Base-by-base conservation (phyloP, 2,113 vertebrate species). In the Lagopus muta region DNA sequence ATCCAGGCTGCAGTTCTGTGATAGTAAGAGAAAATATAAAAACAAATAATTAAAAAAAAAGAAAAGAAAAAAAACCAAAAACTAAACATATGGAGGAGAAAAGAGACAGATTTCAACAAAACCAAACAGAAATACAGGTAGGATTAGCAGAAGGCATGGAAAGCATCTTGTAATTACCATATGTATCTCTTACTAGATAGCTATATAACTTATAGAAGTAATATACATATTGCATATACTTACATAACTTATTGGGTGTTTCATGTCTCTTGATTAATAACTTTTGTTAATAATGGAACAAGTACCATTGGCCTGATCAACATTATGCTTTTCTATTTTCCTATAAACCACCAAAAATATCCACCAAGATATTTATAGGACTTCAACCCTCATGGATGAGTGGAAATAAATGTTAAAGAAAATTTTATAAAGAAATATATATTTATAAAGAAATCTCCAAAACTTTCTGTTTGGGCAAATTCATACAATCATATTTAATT, bases 251-350 rank as follows among this genome's bases (percentile, higher is more conserved):
- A 38, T 1, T 48, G 5, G 1, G 5, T 69, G 1, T 36, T 69
- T 67, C 2, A 2, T 9, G 19, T 64, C 14, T 61, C 73, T 15
- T 36, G 12, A 45, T 75, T 55, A 64, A 12, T 42, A 62, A 50
- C 0, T 17, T 85, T 43, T 52, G 10, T 43, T 61, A 30, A 84
- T 73, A 93, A 76, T 54, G 4, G 1, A 24, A 57, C 20, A 61
- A 65, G 11, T 64, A 6, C 2, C 17, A 52, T 43, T 79, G 14
- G 2, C 8, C 22, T 47, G 20, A 72, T 71, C 14, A 69, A 57
- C 0, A 0, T 25, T 1, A 7, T 60, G 8, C 45, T 38, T 70
- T 13, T n/a, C 22, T 55, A 28, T 87, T 73, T 60, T 7, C 15
- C 34, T 13, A 1, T 36, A 38, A 64, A 73, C 4, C 65, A 4